Base-by-base conservation (phyloP, 2,113 vertebrate genomes). In the Cervus canadensis region DNA sequence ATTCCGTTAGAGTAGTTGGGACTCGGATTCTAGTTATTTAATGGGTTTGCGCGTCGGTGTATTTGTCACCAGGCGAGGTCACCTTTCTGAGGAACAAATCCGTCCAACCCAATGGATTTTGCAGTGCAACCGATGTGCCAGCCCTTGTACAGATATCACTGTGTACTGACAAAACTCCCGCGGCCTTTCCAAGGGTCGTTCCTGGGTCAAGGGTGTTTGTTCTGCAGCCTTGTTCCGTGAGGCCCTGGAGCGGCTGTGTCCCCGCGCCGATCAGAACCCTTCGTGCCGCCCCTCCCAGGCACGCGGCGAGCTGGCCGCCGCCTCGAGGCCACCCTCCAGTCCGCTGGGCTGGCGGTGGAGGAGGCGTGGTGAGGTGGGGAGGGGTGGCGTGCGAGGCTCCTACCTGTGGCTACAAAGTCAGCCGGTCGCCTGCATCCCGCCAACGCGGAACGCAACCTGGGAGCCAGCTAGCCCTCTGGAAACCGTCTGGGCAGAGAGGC, bases 221-320 rank as follows among this genome's bases (percentile, higher is more conserved):
- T 84, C 25, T 6, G 50, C n/a, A 78, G 48, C 52, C 16, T 26
- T 43, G 57, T 2, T 45, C 12, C 6, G 0, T 11, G 8, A 19
- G 48, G 54, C n/a, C 26, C 26, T 19, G 1, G 26, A 9, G 26
- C 12, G 5, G 17, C 43, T 3, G 11, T n/a, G 2, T 19, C 54
- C 12, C 45, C 5, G 11, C 10, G 1, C 12, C 26, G 6, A 59
- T 85, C n/a, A 2, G 52, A 28, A 40, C 36, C 54, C 54, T 26
- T n/a, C 28, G 1, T 15, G 23, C 25, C 16, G 15, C 19, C 15
- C 15, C 1, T 23, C 48, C 23, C 2, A 0, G 5, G 50, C 86
- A 59, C 17, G 13, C 7, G 14, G 59, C 2, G 0, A 48, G 30
- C 50, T 0, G 30, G 45, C 74, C 15, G 43, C 52, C 23, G 7